phyloP scores from a whole-genome alignment of 2,113 vertebrate genomes.

The Prionailurus bengalensis region DNA sequence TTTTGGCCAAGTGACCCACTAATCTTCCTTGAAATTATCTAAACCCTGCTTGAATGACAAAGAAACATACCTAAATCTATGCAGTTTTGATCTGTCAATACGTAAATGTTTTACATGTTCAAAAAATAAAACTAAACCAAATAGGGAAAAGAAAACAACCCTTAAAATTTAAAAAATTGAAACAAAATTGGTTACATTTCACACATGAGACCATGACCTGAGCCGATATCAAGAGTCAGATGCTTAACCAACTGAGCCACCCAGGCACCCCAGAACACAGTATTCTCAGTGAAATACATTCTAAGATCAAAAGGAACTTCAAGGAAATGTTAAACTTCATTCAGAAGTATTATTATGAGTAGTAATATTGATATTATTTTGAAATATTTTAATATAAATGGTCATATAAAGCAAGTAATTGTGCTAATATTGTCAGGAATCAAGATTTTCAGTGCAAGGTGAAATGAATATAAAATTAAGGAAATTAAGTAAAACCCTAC shows the following conservation, averaged over 20 bases:
- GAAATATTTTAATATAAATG: neutral
- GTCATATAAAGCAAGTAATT: constrained; percentile 1
- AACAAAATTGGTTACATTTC: neutral
- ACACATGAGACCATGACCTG: neutral
- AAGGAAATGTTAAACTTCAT: neutral
- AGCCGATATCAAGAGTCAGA: no score
- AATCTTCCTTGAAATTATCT: neutral
- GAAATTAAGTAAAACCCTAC: neutral
- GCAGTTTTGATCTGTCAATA: neutral
- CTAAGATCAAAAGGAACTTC: neutral
- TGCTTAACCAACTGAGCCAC: no score
- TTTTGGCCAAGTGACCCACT: neutral
- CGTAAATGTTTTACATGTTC: neutral
- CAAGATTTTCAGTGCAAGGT: neutral
- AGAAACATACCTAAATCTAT: neutral
- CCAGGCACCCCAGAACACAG: no score
- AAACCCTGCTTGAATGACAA: neutral
- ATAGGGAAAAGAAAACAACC: neutral
- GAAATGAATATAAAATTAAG: constrained; percentile 36
- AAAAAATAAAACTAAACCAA: constrained; percentile 25
- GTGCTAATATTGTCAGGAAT: neutral
- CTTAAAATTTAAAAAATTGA: constrained; percentile 22
- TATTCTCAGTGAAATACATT: neutral
- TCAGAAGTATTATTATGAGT: neutral
- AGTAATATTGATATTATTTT: neutral